Percentiles rank a stretch among this genome's conserved stretches.
Evolutionary conservation across 2,888 invertebrate genomes (phyloP).

Genomic region (Lymantria dispar): DNA sequence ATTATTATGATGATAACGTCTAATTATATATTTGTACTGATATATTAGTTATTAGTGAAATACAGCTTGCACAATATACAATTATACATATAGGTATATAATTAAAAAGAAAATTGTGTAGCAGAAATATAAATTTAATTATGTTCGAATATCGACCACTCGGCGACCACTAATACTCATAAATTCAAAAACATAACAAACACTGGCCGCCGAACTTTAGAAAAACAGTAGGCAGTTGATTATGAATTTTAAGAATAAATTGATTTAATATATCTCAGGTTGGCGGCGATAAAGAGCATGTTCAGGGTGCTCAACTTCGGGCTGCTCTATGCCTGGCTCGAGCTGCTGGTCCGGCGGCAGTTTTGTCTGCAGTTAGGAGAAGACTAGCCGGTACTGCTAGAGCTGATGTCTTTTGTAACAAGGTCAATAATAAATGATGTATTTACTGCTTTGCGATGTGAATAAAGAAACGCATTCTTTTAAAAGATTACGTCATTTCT

Average conservation of each 20-base stretch:
- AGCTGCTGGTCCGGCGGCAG: slow-evolving; percentile 87
- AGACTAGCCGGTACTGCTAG: slow-evolving; percentile 81
- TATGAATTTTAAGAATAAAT: not conserved
- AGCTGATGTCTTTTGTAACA: slow-evolving; percentile 79
- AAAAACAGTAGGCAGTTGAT: not conserved
- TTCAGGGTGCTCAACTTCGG: slow-evolving; percentile 61
- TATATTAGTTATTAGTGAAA: too few species aligned
- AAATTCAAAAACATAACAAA: too few species aligned
- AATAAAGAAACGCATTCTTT: not conserved
- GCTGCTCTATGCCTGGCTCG: slow-evolving; percentile 86
- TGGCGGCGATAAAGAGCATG: slow-evolving; percentile 57
- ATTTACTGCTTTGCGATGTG: not conserved
- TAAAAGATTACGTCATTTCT: not conserved
- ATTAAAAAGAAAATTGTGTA: too few species aligned
- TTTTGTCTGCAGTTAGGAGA: slow-evolving; percentile 84
- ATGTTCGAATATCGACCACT: too few species aligned
- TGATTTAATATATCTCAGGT: slow-evolving; percentile 35
- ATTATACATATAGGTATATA: too few species aligned
- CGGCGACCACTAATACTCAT: too few species aligned
- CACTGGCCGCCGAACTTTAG: too few species aligned
- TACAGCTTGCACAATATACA: too few species aligned
- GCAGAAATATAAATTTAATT: too few species aligned
- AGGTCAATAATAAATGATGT: slow-evolving; percentile 36
- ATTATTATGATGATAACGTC: too few species aligned
- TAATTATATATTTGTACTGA: too few species aligned